A percentile compares a stretch with the other conserved stretches of the same genome.
Evolutionary conservation across 2,113 vertebrate genomes (phyloP).

Genomic region (Ceratotherium simum): DNA sequence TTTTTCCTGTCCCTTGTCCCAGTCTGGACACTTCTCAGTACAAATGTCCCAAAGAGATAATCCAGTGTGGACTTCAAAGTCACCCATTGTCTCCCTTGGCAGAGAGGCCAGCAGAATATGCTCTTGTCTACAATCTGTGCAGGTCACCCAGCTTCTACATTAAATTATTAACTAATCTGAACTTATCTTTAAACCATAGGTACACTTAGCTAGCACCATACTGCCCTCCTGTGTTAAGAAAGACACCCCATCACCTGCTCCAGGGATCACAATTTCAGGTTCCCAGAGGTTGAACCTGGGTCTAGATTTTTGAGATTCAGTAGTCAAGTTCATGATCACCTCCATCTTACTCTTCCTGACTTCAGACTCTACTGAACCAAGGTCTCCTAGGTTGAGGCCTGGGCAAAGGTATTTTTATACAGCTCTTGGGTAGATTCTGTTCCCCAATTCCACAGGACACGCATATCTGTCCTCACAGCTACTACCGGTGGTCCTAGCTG

Average conservation of each 20-base stretch:
- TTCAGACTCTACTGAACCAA: not conserved
- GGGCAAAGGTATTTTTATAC: rapidly evolving
- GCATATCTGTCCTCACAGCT: not conserved
- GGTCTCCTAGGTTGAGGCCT: not conserved
- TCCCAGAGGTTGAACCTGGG: not conserved
- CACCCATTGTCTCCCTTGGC: too few species aligned
- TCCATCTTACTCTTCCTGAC: not conserved
- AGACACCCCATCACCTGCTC: not conserved
- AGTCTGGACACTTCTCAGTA: not conserved
- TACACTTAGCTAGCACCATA: rapidly evolving
- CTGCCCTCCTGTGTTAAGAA: too few species aligned
- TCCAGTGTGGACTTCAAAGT: rapidly evolving
- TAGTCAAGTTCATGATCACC: not conserved
- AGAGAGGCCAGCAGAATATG: not conserved
- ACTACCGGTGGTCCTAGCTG: not conserved
- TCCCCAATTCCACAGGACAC: not conserved
- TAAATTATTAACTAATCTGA: rapidly evolving
- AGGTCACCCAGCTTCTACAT: rapidly evolving
- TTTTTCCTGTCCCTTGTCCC: too few species aligned
- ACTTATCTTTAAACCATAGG: not conserved
- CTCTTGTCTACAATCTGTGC: rapidly evolving
- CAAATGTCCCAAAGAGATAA: not conserved
- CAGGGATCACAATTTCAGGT: not conserved
- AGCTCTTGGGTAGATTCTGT: not conserved
- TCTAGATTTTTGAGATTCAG: not conserved